Evolutionary conservation across 2,113 vertebrate genomes (phyloP).

Genomic region (Aspidoscelis tigris): DNA sequence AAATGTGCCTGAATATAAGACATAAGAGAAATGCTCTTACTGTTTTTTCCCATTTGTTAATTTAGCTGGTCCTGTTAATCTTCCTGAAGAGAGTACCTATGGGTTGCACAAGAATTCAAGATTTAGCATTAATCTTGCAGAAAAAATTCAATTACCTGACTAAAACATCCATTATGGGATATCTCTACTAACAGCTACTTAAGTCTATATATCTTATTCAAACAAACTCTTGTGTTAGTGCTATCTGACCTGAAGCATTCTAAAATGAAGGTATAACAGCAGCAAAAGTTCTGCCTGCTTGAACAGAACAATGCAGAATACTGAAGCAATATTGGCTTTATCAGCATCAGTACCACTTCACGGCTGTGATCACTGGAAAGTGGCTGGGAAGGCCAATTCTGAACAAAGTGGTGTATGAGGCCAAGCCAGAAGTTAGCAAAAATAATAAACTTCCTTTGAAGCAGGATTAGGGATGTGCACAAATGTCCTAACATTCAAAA

Average conservation of each 20-base stretch:
- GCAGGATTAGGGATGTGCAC: no score
- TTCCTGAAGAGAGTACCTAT: conserved; percentile 78
- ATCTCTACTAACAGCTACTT: not conserved
- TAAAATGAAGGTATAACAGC: not conserved
- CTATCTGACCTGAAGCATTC: not conserved
- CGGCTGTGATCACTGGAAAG: no score
- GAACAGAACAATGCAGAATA: not conserved
- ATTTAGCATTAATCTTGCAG: not conserved
- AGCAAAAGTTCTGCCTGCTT: not conserved
- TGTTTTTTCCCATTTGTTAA: conserved; percentile 71
- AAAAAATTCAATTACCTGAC: not conserved
- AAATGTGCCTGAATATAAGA: not conserved
- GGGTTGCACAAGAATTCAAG: conserved; percentile 27
- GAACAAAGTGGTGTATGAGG: no score
- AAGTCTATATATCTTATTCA: not conserved
- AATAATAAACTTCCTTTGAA: no score
- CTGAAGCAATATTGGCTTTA: not conserved
- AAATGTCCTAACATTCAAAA: no score
- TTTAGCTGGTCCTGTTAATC: conserved; percentile 69
- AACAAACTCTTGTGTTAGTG: not conserved
- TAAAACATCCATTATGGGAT: rapidly evolving
- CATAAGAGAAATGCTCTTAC: conserved; percentile 61
- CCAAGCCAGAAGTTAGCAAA: no score
- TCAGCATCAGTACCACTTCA: no score
- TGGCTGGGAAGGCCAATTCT: no score